These are phyloP conservation scores for Orgyia antiqua DNA, from an alignment of 2,888 invertebrate genomes.

Conservation along the genomic window DNA sequence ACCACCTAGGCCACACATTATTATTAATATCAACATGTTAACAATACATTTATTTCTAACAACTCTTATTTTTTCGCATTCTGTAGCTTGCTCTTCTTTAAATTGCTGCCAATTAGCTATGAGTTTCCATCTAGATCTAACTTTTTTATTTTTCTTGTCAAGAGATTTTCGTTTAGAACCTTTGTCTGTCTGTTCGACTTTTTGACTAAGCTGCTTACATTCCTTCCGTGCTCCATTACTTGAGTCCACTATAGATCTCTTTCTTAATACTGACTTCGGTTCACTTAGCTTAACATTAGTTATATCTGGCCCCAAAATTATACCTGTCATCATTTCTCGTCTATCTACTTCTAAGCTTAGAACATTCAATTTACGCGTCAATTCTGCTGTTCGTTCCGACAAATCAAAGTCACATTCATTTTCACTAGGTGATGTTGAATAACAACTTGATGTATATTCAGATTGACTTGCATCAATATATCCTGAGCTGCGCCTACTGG, in stretches of 20 bases:
- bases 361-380: conserved; percentile 61
- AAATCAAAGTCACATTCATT: conserved; percentile 73
- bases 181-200: conserved; percentile 20
- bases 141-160: conserved; percentile 39
- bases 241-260: conserved; percentile 41
- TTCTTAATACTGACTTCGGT: conserved; percentile 45
- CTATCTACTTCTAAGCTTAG: conserved; percentile 59
- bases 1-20: conserved; percentile 88
- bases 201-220: conserved; percentile 23
- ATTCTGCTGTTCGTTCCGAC: conserved; percentile 63
- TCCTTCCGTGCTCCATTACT: conserved; percentile 35
- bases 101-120: conserved; percentile 77
- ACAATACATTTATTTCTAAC: conserved; percentile 83
- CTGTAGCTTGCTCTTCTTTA: conserved; percentile 74
- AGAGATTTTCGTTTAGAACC: conserved; percentile 28
- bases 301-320: conserved; percentile 38
- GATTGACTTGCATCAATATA: conserved; percentile 74
- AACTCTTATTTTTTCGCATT: conserved; percentile 72
- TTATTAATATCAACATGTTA: conserved; percentile 82
- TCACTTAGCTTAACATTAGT: conserved; percentile 24
- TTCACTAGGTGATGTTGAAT: conserved; percentile 71
- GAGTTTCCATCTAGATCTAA: conserved; percentile 61
- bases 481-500: conserved; percentile 62
- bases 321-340: conserved; percentile 40
- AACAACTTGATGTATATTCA: conserved; percentile 73